phyloP scores from a whole-genome alignment of 2,888 invertebrate species.

The Masnerella sp. region DNA sequence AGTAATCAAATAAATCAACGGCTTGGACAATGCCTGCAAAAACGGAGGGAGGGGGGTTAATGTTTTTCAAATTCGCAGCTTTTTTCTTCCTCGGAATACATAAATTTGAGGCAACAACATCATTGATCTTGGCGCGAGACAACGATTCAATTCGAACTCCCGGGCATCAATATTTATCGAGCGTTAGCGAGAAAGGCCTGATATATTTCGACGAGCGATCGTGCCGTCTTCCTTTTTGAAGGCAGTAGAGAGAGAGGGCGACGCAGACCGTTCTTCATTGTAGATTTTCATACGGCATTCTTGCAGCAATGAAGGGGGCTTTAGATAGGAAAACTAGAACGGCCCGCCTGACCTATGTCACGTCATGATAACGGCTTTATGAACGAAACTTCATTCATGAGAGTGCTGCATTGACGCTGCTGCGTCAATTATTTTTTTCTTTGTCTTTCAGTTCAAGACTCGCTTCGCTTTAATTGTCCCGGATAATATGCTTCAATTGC shows the following conservation, averaged over 20 bases:
- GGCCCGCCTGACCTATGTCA: conserved; percentile 70
- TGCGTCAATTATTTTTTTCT: conserved; percentile 59
- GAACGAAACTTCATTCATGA: conserved; percentile 59
- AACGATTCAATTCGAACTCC: conserved; percentile 59
- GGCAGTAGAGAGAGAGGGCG: conserved; percentile 21
- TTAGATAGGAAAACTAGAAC: conserved; percentile 66
- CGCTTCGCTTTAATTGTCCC: conserved; percentile 47
- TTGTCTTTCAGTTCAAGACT: conserved; percentile 45
- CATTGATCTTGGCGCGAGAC: conserved; percentile 47
- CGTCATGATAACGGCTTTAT: conserved; percentile 62
- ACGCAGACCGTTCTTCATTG: conserved; percentile 58
- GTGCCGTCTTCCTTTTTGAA: conserved; percentile 54
- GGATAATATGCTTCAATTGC: conserved; percentile 48
- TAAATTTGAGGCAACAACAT: conserved; percentile 49
- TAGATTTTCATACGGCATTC: conserved; percentile 60
- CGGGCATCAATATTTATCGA: conserved; percentile 60
- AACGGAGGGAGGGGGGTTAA: too few relatives aligned
- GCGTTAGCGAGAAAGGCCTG: conserved; percentile 53
- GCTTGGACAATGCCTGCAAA: too few relatives aligned
- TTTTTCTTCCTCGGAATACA: conserved; percentile 43
- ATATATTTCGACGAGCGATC: conserved; percentile 58
- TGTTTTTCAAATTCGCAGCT: too few relatives aligned
- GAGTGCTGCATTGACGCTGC: conserved; percentile 55
- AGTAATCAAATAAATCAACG: too few relatives aligned
- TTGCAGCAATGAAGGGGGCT: conserved; percentile 60